A percentile compares a stretch with the other conserved stretches of the same genome.
Conservation (phyloP, 2,113 vertebrate genomes). For the Corythaixoides concolor region DNA sequence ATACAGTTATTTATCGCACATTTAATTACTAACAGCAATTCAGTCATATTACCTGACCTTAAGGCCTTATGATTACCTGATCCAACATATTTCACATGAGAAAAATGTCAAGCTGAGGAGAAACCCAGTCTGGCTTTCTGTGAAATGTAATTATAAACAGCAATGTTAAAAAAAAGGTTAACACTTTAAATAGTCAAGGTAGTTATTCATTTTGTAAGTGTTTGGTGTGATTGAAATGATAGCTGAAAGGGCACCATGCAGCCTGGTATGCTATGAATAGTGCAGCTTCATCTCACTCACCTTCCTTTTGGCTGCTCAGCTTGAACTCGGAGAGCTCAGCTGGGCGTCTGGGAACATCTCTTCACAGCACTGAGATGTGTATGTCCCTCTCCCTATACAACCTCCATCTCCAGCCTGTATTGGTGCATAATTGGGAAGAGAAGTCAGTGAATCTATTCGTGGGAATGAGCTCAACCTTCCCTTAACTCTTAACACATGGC, state of each 20-base stretch:
- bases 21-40: constrained; percentile 58
- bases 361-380: accelerated
- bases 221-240: background rate
- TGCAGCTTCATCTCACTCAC: background rate
- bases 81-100: constrained; percentile 44
- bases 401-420: background rate
- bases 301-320: background rate
- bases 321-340: background rate
- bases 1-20: constrained; percentile 24
- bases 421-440: background rate
- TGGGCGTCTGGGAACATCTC: background rate
- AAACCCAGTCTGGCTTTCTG: constrained; percentile 23
- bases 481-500: background rate
- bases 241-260: background rate
- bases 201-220: background rate
- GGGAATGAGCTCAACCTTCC: background rate
- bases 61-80: constrained; percentile 41
- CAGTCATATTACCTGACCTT: constrained; percentile 45
- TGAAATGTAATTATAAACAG: constrained; percentile 53
- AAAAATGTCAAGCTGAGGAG: constrained; percentile 28
- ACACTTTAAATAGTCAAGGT: background rate
- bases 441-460: accelerated
- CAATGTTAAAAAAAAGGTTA: background rate
- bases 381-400: accelerated
- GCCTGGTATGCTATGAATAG: background rate